Conservation (phyloP, 2,797 vertebrate species). For the Anguilla obscura region DNA sequence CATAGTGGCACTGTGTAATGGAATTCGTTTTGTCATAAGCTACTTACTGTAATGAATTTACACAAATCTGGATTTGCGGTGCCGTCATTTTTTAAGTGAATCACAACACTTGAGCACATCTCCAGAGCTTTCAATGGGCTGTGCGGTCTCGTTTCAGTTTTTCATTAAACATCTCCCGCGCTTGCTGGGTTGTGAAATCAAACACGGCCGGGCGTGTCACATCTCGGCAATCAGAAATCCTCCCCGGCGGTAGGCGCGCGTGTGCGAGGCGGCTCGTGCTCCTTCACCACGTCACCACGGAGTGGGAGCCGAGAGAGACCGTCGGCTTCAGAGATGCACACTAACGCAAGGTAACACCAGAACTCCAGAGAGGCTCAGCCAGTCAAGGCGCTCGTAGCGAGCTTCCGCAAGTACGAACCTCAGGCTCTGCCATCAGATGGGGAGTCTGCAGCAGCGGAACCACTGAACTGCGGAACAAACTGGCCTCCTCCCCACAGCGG, state of each 20-base stretch:
- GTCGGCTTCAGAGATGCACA: not conserved
- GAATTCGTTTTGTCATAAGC: not conserved
- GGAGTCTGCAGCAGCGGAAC: not conserved
- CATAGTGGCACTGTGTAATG: not conserved
- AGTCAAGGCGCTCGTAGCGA: not conserved
- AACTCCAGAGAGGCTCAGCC: not conserved
- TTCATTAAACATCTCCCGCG: not conserved
- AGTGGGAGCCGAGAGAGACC: not conserved
- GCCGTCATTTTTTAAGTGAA: not conserved
- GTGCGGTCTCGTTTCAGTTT: not conserved
- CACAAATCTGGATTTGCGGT: not conserved
- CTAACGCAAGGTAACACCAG: not conserved
- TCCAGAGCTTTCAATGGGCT: not conserved
- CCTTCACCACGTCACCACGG: not conserved
- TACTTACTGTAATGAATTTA: not conserved
- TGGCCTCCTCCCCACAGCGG: not conserved
- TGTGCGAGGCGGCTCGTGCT: not conserved
- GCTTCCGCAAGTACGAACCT: too few relatives aligned
- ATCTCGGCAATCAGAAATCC: not conserved
- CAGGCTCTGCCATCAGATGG: too few relatives aligned
- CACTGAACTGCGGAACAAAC: not conserved
- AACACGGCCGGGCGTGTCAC: not conserved
- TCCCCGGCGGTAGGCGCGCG: not conserved
- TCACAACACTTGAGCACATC: not conserved
- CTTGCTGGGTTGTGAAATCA: constrained; percentile 13